phyloP scores from a whole-genome alignment of 2,113 vertebrate genomes.

The Odocoileus virginianus region DNA sequence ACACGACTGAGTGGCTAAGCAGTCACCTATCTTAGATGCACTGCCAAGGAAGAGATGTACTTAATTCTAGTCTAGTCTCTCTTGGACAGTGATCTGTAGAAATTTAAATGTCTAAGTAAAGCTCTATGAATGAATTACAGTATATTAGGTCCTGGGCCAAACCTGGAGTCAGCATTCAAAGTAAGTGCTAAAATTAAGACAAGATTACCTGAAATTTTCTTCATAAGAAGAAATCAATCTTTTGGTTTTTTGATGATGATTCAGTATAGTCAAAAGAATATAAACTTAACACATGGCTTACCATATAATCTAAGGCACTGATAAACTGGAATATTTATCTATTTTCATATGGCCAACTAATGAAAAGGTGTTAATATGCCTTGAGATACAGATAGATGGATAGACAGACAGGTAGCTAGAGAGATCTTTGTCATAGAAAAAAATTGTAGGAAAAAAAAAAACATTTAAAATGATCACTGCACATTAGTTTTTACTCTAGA shows the following conservation, averaged over 20 bases:
- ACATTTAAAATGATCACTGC: neutral
- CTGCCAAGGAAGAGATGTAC: neutral
- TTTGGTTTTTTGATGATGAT: neutral
- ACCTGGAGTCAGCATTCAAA: neutral
- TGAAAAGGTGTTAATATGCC: neutral
- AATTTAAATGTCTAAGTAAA: neutral
- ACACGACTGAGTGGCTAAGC: neutral
- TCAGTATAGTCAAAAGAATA: neutral
- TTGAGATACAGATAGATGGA: neutral
- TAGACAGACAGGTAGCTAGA: neutral
- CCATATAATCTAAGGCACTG: neutral
- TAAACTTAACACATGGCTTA: neutral
- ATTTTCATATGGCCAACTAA: neutral
- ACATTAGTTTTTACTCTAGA: neutral
- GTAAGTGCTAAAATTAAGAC: neutral
- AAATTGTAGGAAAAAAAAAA: neutral
- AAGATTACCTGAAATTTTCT: neutral
- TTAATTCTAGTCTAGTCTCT: neutral
- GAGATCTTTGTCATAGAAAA: neutral
- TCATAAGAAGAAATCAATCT: neutral
- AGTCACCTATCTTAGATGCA: neutral
- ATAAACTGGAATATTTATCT: neutral
- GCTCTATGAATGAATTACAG: neutral
- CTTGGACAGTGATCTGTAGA: neutral
- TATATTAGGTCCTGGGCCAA: neutral